Conservation (phyloP, 2,113 vertebrate genomes). For the Brienomyrus brachyistius region DNA sequence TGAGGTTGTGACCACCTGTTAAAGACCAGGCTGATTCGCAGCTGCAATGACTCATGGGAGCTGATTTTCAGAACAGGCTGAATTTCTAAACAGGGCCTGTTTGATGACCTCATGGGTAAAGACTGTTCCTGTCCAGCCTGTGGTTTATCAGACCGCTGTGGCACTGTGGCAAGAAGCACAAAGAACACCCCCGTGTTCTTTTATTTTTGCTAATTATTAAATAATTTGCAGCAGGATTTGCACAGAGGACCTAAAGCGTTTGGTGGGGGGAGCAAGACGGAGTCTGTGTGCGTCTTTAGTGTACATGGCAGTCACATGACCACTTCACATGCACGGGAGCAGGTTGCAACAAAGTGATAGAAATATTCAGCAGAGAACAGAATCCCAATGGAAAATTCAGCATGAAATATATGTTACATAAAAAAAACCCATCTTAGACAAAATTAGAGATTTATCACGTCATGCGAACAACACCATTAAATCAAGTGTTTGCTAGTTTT, state of each 20-base stretch:
- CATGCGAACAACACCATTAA: neutral
- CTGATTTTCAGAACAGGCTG: slow-evolving; percentile 18
- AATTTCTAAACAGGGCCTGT: neutral
- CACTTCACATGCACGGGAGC: neutral
- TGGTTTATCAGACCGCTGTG: neutral
- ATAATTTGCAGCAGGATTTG: neutral
- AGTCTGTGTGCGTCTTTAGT: neutral
- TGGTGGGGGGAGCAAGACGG: neutral
- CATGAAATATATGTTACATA: neutral
- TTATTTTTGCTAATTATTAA: slow-evolving; percentile 4
- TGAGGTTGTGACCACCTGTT: slow-evolving; percentile 46
- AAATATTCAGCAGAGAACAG: neutral
- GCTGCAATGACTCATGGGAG: slow-evolving; percentile 46
- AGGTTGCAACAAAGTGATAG: neutral
- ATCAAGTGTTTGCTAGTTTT: neutral
- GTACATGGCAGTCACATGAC: neutral
- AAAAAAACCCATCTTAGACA: neutral
- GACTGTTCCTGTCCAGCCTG: slow-evolving; percentile 7
- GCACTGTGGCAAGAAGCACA: neutral
- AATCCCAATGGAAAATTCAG: neutral
- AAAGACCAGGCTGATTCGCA: slow-evolving; percentile 49
- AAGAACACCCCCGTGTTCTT: slow-evolving; percentile 9
- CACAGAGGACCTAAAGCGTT: neutral
- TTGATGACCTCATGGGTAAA: slow-evolving; percentile 35
- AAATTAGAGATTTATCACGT: neutral